These are phyloP conservation scores for Ligdia adustata DNA, from an alignment of 2,888 invertebrate genomes.

Conservation along the genomic window DNA sequence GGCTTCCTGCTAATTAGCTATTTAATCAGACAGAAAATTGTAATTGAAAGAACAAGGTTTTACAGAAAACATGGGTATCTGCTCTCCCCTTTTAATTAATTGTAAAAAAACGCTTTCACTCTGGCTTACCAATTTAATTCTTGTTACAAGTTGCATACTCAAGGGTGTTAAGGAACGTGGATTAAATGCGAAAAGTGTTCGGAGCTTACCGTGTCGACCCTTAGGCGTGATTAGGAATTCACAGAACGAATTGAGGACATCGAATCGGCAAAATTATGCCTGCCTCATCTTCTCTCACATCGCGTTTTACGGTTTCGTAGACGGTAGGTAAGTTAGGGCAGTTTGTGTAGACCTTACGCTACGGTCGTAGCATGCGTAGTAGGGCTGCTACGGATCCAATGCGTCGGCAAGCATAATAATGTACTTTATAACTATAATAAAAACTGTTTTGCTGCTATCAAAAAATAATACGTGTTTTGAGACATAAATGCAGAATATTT, in stretches of 20 bases:
- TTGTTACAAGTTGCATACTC: conserved; percentile 53
- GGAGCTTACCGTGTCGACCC: conserved; percentile 67
- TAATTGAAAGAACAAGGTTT: conserved; percentile 1
- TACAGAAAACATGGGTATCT: conserved; percentile 5
- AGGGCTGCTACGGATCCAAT: conserved; percentile 4
- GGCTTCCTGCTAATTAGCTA: neutral
- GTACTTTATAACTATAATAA: no score
- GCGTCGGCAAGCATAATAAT: neutral
- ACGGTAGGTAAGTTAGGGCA: conserved; percentile 7
- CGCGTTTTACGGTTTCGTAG: conserved; percentile 44
- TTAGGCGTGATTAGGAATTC: conserved; percentile 75
- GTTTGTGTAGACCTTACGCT: conserved; percentile 11
- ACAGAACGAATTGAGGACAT: conserved; percentile 79
- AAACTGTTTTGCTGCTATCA: neutral
- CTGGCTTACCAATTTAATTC: conserved; percentile 60
- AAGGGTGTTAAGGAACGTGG: conserved; percentile 56
- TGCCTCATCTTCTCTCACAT: conserved; percentile 75
- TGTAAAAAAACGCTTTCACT: conserved; percentile 30
- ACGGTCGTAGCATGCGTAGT: conserved; percentile 8
- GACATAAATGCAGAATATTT: neutral
- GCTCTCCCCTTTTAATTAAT: conserved; percentile 32
- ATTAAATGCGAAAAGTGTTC: conserved; percentile 72
- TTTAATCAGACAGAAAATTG: neutral
- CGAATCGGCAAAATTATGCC: conserved; percentile 79
- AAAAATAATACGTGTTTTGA: neutral